Percentiles rank a stretch among this genome's conserved stretches.
These are phyloP conservation scores for Neostethus bicornis DNA, from an alignment of 2,797 vertebrate species.

Conservation along the genomic window DNA sequence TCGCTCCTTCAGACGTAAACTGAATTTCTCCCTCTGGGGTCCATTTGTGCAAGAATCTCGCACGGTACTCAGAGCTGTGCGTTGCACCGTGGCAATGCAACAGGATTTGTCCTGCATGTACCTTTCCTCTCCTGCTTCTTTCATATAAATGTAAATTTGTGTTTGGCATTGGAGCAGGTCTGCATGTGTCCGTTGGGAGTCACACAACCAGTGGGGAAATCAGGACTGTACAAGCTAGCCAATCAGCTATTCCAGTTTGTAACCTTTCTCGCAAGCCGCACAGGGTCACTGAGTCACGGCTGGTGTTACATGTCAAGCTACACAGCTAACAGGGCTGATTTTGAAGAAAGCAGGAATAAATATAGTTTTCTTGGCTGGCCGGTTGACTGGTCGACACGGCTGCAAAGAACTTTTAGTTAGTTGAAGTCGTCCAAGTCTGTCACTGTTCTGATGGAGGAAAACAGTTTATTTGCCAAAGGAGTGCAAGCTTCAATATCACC, in stretches of 20 bases:
- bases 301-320: conserved; percentile 46
- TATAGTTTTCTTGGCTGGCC: conserved; percentile 27
- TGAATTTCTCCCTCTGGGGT: conserved; percentile 61
- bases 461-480: neutral
- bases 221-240: conserved; percentile 51
- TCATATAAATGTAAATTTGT: conserved; percentile 82
- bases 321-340: conserved; percentile 34
- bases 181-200: conserved; percentile 58
- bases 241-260: conserved; percentile 51
- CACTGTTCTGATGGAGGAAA: neutral
- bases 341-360: conserved; percentile 31
- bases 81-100: conserved; percentile 60
- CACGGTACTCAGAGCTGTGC: conserved; percentile 60
- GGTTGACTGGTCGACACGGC: conserved; percentile 28
- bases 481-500: neutral
- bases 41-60: conserved; percentile 58
- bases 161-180: conserved; percentile 65
- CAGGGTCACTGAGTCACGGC: conserved; percentile 55
- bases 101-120: conserved; percentile 62
- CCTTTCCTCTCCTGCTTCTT: conserved; percentile 61
- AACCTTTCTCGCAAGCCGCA: conserved; percentile 44
- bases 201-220: conserved; percentile 65
- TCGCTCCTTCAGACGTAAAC: conserved; percentile 53
- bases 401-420: conserved; percentile 28
- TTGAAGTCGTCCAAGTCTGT: conserved; percentile 9